Evolutionary conservation across 2,797 vertebrate genomes (phyloP), one percentile per base, ranked within the genome.

Genomic region (Mergus octosetaceus): DNA sequence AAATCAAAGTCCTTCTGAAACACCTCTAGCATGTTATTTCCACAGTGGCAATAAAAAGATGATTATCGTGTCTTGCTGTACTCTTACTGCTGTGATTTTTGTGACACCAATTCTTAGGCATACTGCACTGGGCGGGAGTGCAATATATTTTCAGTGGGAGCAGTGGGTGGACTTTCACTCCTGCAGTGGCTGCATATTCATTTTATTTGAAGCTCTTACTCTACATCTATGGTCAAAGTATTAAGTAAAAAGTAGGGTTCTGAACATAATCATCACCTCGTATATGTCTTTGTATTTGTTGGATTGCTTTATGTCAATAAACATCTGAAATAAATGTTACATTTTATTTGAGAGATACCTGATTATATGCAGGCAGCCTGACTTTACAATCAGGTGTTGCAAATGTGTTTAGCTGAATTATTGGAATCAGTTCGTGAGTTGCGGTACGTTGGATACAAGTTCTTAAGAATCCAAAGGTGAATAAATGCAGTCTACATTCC

Each of bases 1-100:
- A 93, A 85, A 70, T 36, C 24, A 47, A 76, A 77, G 77, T 53
- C 21, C 93, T 93, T 66, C 68, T 89, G 43, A 80, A 94, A 66
- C 51, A 92, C 92, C 54, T 94, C 49, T 85, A 54, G 22, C 61
- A 38, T 8, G 9, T 70, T 79, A 79, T 94, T 95, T 93, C 39
- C 38, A 32, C 28, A 19, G 61, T 85, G 45, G 47, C 76, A 87
- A 71, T 88, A 70, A 53, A 72, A 76, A 38, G 8, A 25, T 90
- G 13, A 53, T 79, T 60, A 54, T 68, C 18, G 1, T 41, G 14
- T 61, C 61, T 64, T 88, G 39, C 36, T 87, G 9, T 86, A 43
- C 4, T 71, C 58, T 58, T 34, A 21, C 22, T 58, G 8, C 72
- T 45, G 22, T 83, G 19, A 34, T 54, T 88, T 91, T 86, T 86